Evolutionary conservation across 2,797 vertebrate genomes (phyloP), one percentile per base, ranked within the genome.

Genomic region (Acanthurus lineatus): DNA sequence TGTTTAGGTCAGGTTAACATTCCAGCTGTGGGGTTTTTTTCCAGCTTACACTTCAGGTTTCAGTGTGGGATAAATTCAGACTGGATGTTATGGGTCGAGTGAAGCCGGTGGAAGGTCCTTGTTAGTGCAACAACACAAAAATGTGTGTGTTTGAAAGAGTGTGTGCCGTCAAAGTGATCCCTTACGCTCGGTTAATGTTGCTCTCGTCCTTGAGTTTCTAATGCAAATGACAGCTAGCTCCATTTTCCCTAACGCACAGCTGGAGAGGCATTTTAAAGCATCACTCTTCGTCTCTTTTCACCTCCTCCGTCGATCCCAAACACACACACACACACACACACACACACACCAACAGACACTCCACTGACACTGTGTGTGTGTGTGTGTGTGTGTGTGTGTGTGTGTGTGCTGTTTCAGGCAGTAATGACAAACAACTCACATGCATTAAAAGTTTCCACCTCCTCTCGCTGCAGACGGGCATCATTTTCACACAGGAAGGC

Each of bases 241-340:
- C 82, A 87, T 84, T 88, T 89, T 82, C 78, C 70, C 76, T 60
- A 65, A 48, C 59, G 44, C 84, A 76, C 86, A 84, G 88, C 87
- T 84, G 87, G 76, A 90, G 89, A 86, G 81, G 78, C 71, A 44
- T 88, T 90, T 92, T 57, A 87, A 86, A 88, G 83, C 88, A 86
- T 82, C 79, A 80, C 84, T 82, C 82, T 77, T 73, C 84, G 76
- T 76, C 87, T 69, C 68, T 68, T 76, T 52, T 79, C 48, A 64
- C 69, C 77, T 79, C 69, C 65, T 84, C 81, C 12, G 60, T 79
- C 9, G 54, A 47, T 61, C 56, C 8, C 53, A 20, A 40, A 66
- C 74, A 74, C 77, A 79, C 75, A 56, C 63, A 76, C 63, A 56
- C 73, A 60, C 57, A 44, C 74, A 52, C 62, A 17, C 69, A 51